Conservation (phyloP, 2,113 vertebrate species). For the Forbesichthys papilliferus region DNA sequence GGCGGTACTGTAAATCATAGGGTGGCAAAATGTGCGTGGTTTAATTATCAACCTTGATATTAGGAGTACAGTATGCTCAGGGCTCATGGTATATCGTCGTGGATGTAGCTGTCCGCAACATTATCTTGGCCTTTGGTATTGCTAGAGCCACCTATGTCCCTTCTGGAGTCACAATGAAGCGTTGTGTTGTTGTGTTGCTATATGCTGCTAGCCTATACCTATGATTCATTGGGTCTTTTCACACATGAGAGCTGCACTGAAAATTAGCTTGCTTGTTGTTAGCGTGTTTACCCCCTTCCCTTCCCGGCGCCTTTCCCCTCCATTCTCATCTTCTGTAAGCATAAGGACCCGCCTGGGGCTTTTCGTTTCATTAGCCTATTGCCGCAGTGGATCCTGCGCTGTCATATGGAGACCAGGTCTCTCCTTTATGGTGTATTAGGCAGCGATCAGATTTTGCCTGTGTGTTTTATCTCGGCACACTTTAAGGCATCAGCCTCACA, state of each 20-base stretch:
- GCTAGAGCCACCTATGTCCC: constrained; percentile 18
- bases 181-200: constrained; percentile 30
- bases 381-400: constrained; percentile 46
- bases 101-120: not conserved
- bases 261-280: constrained; percentile 41
- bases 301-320: constrained; percentile 3
- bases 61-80: not conserved
- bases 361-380: constrained; percentile 66
- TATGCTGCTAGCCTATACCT: constrained; percentile 5
- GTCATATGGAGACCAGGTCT: constrained; percentile 49
- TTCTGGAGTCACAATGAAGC: constrained; percentile 16
- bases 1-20: constrained; percentile 30
- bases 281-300: not conserved
- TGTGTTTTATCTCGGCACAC: constrained; percentile 44
- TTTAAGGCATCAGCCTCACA: constrained; percentile 38
- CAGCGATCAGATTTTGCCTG: constrained; percentile 40
- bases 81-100: not conserved
- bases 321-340: constrained; percentile 22
- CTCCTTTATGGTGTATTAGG: constrained; percentile 56
- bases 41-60: constrained; percentile 9
- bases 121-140: constrained; percentile 24
- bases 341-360: constrained; percentile 54
- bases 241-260: constrained; percentile 24
- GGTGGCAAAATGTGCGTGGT: not conserved
- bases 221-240: constrained; percentile 34